Evolutionary conservation across 2,113 vertebrate genomes (phyloP).

Genomic region (Pongo pygmaeus): DNA sequence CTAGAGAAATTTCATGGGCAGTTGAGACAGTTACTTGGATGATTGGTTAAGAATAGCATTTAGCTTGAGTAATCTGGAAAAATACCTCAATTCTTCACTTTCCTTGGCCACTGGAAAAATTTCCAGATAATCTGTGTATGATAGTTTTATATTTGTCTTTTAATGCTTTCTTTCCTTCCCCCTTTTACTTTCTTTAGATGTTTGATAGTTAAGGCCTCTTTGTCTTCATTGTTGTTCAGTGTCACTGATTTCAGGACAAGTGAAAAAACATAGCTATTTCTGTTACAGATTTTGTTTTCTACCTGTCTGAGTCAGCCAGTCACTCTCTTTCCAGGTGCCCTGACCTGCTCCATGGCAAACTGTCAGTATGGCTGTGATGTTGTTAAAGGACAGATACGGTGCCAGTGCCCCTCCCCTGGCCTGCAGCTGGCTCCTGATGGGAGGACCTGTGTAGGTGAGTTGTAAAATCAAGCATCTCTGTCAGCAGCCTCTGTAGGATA

Average conservation of each 20-base stretch:
- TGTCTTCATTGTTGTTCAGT: background rate
- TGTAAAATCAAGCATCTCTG: background rate
- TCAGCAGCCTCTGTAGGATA: background rate
- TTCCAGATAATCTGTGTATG: background rate
- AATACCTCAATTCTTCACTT: background rate
- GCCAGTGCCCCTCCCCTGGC: conserved; percentile 96
- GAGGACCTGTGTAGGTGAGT: conserved; percentile 95
- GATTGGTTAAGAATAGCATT: background rate
- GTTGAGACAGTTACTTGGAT: background rate
- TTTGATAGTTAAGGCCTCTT: background rate
- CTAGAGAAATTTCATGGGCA: background rate
- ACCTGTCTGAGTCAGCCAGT: background rate
- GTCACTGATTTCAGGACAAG: conserved; percentile 59
- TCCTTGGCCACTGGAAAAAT: background rate
- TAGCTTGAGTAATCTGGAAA: background rate
- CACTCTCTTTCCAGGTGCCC: conserved; percentile 84
- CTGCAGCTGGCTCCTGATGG: conserved; percentile 94
- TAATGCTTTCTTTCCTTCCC: background rate
- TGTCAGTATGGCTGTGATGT: conserved; percentile 98
- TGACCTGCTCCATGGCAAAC: conserved; percentile 95
- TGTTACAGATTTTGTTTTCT: background rate
- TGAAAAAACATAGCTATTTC: background rate
- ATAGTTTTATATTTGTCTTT: background rate
- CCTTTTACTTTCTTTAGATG: background rate
- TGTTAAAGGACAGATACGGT: conserved; percentile 93